A percentile compares a stretch with the other conserved stretches of the same genome.
Conservation (phyloP, 2,113 vertebrate genomes). For the Malurus alboscapulatus region DNA sequence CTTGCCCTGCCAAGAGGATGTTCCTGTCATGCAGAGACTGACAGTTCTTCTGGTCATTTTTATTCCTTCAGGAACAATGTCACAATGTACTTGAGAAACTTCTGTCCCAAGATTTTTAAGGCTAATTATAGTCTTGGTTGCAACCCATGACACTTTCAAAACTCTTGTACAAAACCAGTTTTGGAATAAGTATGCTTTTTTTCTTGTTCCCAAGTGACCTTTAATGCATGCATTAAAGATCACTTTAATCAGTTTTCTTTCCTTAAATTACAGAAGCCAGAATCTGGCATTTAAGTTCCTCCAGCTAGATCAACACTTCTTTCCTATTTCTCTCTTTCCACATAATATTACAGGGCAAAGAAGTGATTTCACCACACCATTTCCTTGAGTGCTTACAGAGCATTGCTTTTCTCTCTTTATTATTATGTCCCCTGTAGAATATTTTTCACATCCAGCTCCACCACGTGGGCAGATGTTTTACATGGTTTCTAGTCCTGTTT, state of each 20-base stretch:
- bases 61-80: not conserved
- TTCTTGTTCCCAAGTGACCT: not conserved
- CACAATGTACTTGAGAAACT: slow-evolving; percentile 19
- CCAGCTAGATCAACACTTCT: not conserved
- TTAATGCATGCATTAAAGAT: not conserved
- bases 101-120: not conserved
- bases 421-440: not conserved
- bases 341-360: not conserved
- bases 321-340: not conserved
- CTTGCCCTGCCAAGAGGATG: not conserved
- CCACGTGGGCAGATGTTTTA: not conserved
- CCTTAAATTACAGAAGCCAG: not conserved
- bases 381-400: not conserved
- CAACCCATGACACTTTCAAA: not conserved
- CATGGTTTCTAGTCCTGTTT: not conserved
- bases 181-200: not conserved
- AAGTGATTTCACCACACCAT: not conserved
- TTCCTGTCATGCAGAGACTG: not conserved
- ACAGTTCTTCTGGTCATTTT: not conserved
- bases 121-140: not conserved
- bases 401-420: not conserved
- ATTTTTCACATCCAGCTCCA: not conserved
- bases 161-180: not conserved
- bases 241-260: not conserved
- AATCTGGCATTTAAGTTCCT: not conserved